A percentile compares a stretch with the other conserved stretches of the same genome.
Conservation (phyloP, 2,888 invertebrate genomes). For the Eurytoma californica region DNA sequence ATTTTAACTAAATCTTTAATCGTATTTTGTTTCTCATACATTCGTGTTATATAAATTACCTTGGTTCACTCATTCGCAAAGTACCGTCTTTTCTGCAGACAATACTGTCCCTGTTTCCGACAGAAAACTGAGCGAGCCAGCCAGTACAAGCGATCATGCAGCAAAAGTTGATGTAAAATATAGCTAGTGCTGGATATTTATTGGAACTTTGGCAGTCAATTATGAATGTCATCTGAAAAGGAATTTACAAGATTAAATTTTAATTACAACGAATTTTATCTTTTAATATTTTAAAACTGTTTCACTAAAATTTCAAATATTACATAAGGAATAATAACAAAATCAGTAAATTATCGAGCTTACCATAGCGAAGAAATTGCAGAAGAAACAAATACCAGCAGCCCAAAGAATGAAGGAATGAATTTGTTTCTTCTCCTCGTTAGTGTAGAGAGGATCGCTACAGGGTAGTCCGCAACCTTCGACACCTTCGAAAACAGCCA, state of each 20-base stretch:
- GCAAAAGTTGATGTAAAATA: conserved; percentile 95
- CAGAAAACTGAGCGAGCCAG: conserved; percentile 93
- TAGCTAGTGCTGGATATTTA: conserved; percentile 92
- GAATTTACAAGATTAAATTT: conserved; percentile 10
- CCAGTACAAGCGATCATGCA: conserved; percentile 92
- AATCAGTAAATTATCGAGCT: conserved; percentile 59
- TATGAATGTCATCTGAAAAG: conserved; percentile 83
- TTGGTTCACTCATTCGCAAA: conserved; percentile 89
- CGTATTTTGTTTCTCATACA: not conserved
- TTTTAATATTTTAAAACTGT: not conserved
- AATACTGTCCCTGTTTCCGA: conserved; percentile 89
- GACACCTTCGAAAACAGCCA: conserved; percentile 78
- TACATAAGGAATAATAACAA: conserved; percentile 7
- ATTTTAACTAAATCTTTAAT: not conserved
- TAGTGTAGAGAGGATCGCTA: conserved; percentile 88
- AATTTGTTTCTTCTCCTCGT: conserved; percentile 89
- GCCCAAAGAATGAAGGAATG: conserved; percentile 89
- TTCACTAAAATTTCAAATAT: not conserved
- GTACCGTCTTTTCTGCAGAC: conserved; percentile 96
- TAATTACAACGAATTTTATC: not conserved
- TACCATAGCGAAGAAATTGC: conserved; percentile 89
- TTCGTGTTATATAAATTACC: conserved; percentile 73
- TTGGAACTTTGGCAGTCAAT: conserved; percentile 95
- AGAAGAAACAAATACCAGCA: conserved; percentile 84
- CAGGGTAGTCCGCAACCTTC: conserved; percentile 95